Percentiles rank a stretch among this genome's conserved stretches.
Conservation (phyloP, 1,140 invertebrate species). For the Zaprionus ghesquierei region DNA sequence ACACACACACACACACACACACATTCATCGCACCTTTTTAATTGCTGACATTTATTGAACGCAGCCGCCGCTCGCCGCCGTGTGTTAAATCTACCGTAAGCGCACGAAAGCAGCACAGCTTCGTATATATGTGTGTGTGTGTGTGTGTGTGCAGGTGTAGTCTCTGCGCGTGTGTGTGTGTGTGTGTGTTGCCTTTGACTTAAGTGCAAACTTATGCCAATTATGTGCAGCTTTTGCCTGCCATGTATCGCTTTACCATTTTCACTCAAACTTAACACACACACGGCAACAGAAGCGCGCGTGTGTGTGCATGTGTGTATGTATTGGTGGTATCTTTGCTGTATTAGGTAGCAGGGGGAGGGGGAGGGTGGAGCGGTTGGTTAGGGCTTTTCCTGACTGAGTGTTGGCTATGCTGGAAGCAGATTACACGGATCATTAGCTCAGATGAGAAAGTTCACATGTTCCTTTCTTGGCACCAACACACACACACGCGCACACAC, state of each 20-base stretch:
- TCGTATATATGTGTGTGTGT: conserved; percentile 18
- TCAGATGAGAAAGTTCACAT: conserved; percentile 78
- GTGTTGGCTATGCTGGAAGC: conserved; percentile 11
- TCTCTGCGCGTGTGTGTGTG: not conserved
- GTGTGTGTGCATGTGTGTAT: not conserved
- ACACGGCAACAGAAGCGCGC: not conserved
- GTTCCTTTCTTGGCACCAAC: conserved; percentile 57
- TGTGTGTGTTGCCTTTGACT: conserved; percentile 59
- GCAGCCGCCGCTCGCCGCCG: too few species aligned
- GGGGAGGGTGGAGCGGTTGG: not conserved
- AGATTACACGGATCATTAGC: conserved; percentile 79
- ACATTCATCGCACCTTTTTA: conserved; percentile 74
- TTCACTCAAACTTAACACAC: conserved; percentile 23
- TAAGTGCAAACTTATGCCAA: conserved; percentile 80
- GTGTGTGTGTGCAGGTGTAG: not conserved
- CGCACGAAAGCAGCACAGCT: conserved; percentile 19
- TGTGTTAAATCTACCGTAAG: conserved; percentile 73
- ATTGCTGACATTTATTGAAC: conserved; percentile 80
- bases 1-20: too few species aligned
- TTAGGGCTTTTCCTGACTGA: not conserved
- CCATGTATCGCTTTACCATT: conserved; percentile 27
- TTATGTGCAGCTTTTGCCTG: conserved; percentile 65
- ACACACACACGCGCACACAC: conserved; percentile 37
- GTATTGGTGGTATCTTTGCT: not conserved
- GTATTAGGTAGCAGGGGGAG: not conserved